Conservation (phyloP, 2,888 invertebrate species). For the Caenorhabditis sp. region DNA sequence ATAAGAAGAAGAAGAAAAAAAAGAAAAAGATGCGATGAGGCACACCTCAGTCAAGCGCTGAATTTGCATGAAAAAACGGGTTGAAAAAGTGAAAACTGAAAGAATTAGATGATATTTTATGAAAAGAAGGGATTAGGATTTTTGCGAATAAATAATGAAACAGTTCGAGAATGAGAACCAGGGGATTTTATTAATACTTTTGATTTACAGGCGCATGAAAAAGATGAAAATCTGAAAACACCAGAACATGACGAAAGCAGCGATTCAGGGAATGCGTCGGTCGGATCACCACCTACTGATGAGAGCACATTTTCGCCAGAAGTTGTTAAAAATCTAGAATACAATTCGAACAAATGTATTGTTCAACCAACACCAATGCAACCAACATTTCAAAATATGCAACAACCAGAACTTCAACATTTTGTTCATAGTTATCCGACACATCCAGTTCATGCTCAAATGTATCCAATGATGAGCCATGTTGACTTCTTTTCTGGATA, state of each 20-base stretch:
- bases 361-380: constrained; percentile 3
- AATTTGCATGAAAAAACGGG: constrained; percentile 27
- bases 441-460: background rate
- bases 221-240: constrained; percentile 22
- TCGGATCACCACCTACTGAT: constrained; percentile 44
- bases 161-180: constrained; percentile 7
- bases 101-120: constrained; percentile 4
- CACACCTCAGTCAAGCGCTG: constrained; percentile 37
- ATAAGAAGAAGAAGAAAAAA: constrained; percentile 1
- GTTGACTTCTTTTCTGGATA: constrained; percentile 5
- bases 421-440: constrained; percentile 4
- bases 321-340: constrained; percentile 13
- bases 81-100: background rate
- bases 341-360: background rate
- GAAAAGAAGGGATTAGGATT: constrained; percentile 11
- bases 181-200: background rate
- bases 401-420: constrained; percentile 2
- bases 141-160: constrained; percentile 18
- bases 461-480: constrained; percentile 3
- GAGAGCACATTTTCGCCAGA: constrained; percentile 29
- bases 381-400: background rate
- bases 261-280: constrained; percentile 58
- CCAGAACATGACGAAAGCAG: constrained; percentile 53
- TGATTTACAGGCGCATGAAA: constrained; percentile 41
- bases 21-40: constrained; percentile 13